Base-by-base conservation (phyloP, 1,140 invertebrate species). In the Rhysida immarginata region DNA sequence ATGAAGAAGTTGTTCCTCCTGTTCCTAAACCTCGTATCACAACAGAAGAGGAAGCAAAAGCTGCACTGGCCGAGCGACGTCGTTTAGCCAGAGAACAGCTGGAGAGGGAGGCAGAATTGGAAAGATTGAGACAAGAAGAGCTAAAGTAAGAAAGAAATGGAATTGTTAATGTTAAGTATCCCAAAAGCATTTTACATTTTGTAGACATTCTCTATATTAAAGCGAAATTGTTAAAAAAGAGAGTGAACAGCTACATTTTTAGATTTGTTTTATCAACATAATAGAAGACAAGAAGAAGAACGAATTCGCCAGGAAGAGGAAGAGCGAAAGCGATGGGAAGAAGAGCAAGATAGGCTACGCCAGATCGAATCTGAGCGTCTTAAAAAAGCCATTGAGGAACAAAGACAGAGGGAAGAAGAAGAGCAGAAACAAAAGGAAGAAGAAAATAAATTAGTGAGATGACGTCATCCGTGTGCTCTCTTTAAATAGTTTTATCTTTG, bases 41-140 rank as follows among this genome's bases (percentile, higher is more conserved):
- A 5, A 89, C 87, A 1, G 87, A 90, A 71, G 87, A 87, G 70
- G 81, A 90, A 73, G 87, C 87, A 18, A 91, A 89, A 72, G 87
- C 87, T 25, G 87, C 87, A 27, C 71, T 93, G 42, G 87, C 88
- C 2, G 88, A 91, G 74, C 78, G 86, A 61, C 74, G 88, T 62
- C 74, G 85, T 59, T 72, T 87, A 44, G 87, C 86, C 26, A 70
- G 87, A 35, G 87, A 91, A 72, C 85, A 90, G 69, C 82, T 85
- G 44, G 87, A 91, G 75, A 71, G 82, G 57, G 84, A 88, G 74
- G 84, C 85, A 14, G 87, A 90, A 71, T 69, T 83, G 24, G 85
- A 89, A 70, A 74, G 85, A 58, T 80, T 81, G 65, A 75, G 84
- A 73, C 75, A 75, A 63, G 77, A 77, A 66, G 57, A 67, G 67